Evolutionary conservation across 2,888 invertebrate genomes (phyloP), one percentile per base, ranked within the genome.

Genomic region (Melanophora roralis): DNA sequence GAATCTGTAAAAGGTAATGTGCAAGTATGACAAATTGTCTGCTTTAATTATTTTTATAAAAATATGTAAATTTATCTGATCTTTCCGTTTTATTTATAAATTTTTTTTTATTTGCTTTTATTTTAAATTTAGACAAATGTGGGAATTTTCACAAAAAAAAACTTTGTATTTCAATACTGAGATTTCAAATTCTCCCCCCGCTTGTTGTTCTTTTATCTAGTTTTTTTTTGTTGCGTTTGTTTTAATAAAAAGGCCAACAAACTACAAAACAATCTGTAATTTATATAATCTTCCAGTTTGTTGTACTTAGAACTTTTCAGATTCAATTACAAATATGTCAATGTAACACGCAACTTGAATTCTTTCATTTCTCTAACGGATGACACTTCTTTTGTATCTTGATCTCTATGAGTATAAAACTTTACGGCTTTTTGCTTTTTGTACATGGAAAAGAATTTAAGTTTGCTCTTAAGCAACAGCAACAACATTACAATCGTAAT

Each of bases 281-380:
- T 19, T 67, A 23, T 27, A 34, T 64, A 11, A 49, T 67, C 57
- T 4, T 49, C 27, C 47, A 9, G 40, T 9, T 59, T 51, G 27
- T 16, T 60, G 59, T 65, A 36, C 34, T 51, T 34, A 60, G 64
- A 60, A 60, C 38, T 65, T 32, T 21, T 43, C n/a, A 65, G 65
- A 65, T 79, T 49, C 74, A 59, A 65, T 74, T 79, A 74, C 78
- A 76, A 68, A 76, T 80, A 73, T 76, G 72, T 76, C 68, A 76
- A 73, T 68, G 68, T 21, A 76, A 68, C 80, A 80, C 67, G 80
- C 73, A 80, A 80, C 72, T 64, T 34, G 72, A 75, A 69, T 68
- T 72, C 27, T 51, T 53, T 47, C 19, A 16, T 68, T 64, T 9
- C 3, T 36, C 27, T 45, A 12, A 21, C 55, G 36, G 60, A 76